Conservation (phyloP, 1,140 invertebrate genomes). For the Eurosta solidaginis region DNA sequence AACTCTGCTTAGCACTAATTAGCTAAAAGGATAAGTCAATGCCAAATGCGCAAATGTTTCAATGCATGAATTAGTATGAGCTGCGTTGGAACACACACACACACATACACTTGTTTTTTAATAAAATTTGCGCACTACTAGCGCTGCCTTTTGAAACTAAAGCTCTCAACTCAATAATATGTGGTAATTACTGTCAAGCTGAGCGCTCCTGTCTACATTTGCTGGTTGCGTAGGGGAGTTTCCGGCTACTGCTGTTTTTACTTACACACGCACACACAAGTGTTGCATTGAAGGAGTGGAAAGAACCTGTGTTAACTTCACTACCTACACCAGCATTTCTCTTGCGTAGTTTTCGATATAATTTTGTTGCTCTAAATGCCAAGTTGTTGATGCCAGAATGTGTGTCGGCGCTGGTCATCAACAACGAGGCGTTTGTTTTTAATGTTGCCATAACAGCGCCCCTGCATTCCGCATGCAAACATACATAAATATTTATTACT, state of each 20-base stretch:
- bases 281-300: background rate
- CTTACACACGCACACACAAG: background rate
- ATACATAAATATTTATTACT: constrained; percentile 29
- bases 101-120: background rate
- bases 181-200: background rate
- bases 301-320: background rate
- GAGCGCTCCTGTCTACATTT: background rate
- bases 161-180: background rate
- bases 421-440: background rate
- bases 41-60: too few relatives aligned
- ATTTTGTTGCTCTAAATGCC: background rate
- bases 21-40: constrained; percentile 17
- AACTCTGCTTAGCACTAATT: constrained; percentile 25
- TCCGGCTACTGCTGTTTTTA: background rate
- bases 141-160: background rate
- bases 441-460: background rate
- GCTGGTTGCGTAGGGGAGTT: background rate
- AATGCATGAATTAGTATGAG: too few relatives aligned
- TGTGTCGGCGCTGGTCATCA: constrained; percentile 5
- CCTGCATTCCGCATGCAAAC: background rate
- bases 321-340: background rate
- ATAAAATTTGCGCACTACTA: too few relatives aligned
- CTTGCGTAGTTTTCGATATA: too few relatives aligned
- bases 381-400: background rate
- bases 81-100: too few relatives aligned